These are phyloP conservation scores for Cistogaster globosa DNA, from an alignment of 2,888 invertebrate species.

Conservation along the genomic window DNA sequence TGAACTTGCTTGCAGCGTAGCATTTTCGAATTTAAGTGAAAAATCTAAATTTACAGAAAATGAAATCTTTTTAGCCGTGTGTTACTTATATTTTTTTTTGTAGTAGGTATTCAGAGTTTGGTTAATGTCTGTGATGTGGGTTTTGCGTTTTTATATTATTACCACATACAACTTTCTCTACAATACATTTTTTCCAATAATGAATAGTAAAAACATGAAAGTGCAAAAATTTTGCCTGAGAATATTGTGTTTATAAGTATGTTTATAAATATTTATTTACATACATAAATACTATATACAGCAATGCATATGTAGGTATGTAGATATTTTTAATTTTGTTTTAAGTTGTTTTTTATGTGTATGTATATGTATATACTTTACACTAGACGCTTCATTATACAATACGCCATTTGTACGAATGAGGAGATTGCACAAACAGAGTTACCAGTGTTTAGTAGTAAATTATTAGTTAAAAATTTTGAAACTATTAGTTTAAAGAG, in stretches of 20 bases:
- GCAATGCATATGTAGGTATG: background rate
- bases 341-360: conserved; percentile 14
- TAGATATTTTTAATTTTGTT: conserved; percentile 1
- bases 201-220: conserved; percentile 70
- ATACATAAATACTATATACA: background rate
- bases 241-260: conserved; percentile 41
- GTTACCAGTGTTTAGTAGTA: conserved; percentile 24
- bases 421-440: conserved; percentile 18
- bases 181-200: conserved; percentile 59
- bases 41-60: conserved; percentile 73
- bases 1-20: conserved; percentile 70
- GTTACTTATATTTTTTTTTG: conserved; percentile 34
- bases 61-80: conserved; percentile 66
- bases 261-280: background rate
- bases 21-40: conserved; percentile 73
- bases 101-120: conserved; percentile 41
- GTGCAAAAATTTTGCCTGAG: conserved; percentile 70
- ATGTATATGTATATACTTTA: conserved; percentile 6
- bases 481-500: no score
- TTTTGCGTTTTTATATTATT: conserved; percentile 59
- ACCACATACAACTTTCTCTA: conserved; percentile 67
- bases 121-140: conserved; percentile 65
- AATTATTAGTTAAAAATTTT: no score
- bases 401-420: conserved; percentile 64
- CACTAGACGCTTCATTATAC: conserved; percentile 50